These are phyloP conservation scores for Nomada ruficornis DNA, from an alignment of 2,888 invertebrate genomes.

Conservation along the genomic window DNA sequence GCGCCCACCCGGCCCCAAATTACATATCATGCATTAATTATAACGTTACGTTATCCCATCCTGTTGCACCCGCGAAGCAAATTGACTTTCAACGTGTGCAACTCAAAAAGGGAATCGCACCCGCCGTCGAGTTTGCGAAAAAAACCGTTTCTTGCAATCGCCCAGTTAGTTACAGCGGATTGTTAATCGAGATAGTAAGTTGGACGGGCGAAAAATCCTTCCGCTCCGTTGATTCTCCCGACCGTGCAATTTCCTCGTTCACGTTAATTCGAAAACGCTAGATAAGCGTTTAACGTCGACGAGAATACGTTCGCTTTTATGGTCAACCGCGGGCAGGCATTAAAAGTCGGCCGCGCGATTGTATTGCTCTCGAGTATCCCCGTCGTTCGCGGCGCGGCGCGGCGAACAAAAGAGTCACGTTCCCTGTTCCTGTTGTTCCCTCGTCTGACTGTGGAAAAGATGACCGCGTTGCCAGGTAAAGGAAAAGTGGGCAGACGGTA, in stretches of 20 bases:
- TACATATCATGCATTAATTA: conserved; percentile 60
- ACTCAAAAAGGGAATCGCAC: not conserved
- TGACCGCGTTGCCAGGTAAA: conserved; percentile 18
- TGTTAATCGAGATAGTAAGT: not conserved
- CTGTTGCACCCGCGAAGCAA: conserved; percentile 53
- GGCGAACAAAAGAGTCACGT: conserved; percentile 24
- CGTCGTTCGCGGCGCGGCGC: not conserved
- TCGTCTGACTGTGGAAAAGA: conserved; percentile 15
- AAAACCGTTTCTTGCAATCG: not conserved
- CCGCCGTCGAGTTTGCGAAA: not conserved
- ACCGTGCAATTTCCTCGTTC: not conserved
- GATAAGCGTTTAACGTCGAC: conserved; percentile 7
- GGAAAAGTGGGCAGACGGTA: conserved; percentile 47
- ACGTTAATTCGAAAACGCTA: not conserved
- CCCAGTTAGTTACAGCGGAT: not conserved
- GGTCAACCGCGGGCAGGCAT: conserved; percentile 11
- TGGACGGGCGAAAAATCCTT: not conserved
- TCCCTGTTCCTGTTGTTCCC: conserved; percentile 32
- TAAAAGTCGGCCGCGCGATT: conserved; percentile 20
- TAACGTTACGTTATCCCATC: conserved; percentile 51
- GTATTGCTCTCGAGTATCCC: conserved; percentile 1
- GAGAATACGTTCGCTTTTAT: conserved; percentile 5
- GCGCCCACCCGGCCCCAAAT: conserved; percentile 40
- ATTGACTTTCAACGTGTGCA: conserved; percentile 13
- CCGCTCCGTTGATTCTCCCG: not conserved